These are phyloP conservation scores for Caenorhabditis angaria DNA, from an alignment of 2,888 invertebrate species.

Conservation along the genomic window DNA sequence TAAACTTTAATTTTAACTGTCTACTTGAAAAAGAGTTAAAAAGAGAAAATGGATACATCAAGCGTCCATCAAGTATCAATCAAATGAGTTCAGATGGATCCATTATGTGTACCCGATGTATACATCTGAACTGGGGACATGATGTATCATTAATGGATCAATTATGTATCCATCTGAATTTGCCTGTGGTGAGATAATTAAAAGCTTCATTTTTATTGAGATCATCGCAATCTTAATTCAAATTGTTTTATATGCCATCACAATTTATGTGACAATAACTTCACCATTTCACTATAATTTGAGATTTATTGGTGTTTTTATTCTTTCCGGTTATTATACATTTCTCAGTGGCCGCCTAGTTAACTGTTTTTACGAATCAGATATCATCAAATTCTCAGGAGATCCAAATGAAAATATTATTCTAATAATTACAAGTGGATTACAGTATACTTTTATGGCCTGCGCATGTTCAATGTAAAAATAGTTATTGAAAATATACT, in stretches of 20 bases:
- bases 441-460: conserved; percentile 37
- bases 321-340: conserved; percentile 22
- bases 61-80: too few relatives aligned
- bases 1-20: too few relatives aligned
- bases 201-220: conserved; percentile 22
- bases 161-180: too few relatives aligned
- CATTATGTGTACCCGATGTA: too few relatives aligned
- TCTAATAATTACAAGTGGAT: conserved; percentile 11
- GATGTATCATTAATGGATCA: too few relatives aligned
- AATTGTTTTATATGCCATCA: conserved; percentile 11
- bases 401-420: neutral
- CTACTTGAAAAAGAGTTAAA: too few relatives aligned
- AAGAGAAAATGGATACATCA: too few relatives aligned
- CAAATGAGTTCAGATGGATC: too few relatives aligned
- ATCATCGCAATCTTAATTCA: conserved; percentile 25
- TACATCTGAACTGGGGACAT: too few relatives aligned
- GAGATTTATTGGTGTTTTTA: conserved; percentile 21
- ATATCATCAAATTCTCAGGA: conserved; percentile 11
- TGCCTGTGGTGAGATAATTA: conserved; percentile 16
- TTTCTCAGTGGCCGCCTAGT: conserved; percentile 24
- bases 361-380: conserved; percentile 28
- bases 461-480: conserved; percentile 36
- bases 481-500: neutral
- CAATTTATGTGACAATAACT: conserved; percentile 21
- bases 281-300: conserved; percentile 35